phyloP scores from a whole-genome alignment of 2,113 vertebrate species.

The Oriolus oriolus region DNA sequence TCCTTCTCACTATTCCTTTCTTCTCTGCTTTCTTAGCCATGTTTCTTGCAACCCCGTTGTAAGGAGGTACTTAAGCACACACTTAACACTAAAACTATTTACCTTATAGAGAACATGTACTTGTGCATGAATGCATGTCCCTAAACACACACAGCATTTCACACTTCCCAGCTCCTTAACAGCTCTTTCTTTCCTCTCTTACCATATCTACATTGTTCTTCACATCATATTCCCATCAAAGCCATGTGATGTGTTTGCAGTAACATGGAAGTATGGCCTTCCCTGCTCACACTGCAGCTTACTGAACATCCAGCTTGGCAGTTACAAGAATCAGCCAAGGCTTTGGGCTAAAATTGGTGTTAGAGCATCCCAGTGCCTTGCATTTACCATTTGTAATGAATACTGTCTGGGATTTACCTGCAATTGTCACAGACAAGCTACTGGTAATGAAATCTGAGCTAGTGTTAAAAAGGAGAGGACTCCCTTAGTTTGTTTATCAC shows the following conservation, averaged over 20 bases:
- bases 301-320: background rate
- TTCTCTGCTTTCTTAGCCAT: background rate
- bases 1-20: background rate
- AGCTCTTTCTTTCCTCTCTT: background rate
- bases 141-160: background rate
- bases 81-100: background rate
- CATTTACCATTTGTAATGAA: background rate
- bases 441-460: constrained; percentile 36
- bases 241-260: background rate
- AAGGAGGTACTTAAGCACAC: background rate
- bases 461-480: constrained; percentile 6
- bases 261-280: background rate
- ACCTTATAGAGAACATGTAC: background rate
- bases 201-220: background rate
- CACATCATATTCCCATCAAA: background rate
- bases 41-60: background rate
- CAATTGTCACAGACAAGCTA: background rate
- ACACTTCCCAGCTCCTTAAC: background rate
- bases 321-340: background rate
- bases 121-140: background rate
- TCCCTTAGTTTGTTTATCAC: constrained; percentile 42
- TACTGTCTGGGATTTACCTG: background rate
- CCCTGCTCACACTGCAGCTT: background rate
- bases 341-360: background rate
- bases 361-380: background rate